Evolutionary conservation across 2,113 vertebrate species (phyloP), one percentile per base, ranked within the genome.

Genomic region (Xyliphius kryptos): DNA sequence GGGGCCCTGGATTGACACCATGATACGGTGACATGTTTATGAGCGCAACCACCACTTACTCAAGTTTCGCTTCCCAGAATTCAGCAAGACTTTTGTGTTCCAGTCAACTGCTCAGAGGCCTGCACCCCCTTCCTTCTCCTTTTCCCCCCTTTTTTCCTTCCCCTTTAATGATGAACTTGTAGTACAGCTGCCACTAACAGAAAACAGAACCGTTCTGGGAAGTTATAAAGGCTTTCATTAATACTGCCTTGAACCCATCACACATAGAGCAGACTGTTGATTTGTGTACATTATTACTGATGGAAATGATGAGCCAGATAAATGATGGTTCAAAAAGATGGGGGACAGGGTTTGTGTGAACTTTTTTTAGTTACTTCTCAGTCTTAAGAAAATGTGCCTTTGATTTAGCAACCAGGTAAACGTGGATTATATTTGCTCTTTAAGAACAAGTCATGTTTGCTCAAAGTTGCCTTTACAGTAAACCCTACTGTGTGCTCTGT

Each of bases 1-100:
- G 75, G 72, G 74, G 74, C 77, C 76, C 76, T 68, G 79, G 68
- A 64, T 71, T 78, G 77, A 75, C 72, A 52, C 83, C 73, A 78
- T 76, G 75, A 77, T 3, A 62, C 17, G 61, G 70, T 71, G 74
- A 70, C 77, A 83, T 69, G 77, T 84, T 74, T 83, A 80, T 67
- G 77, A 74, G 80, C 67, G 40, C 61, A 55, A 69, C 67, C 72
- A 71, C 75, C 52, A 38, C 74, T 68, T 69, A 65, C 74, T 74
- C 82, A 48, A 62, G 74, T 73, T 79, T 81, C 75, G 55, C 67
- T 79, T 79, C 74, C 71, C 57, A 70, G 72, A 79, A 73, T 74
- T 26, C 55, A 43, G 55, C 48, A 60, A 65, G 66, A 19, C 73
- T 70, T 70, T 76, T 76, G 63, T 76, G 65, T 67, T 70, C 50